Evolutionary conservation across 2,113 vertebrate species (phyloP), one percentile per base, ranked within the genome.

Genomic region (Macquaria australasica): DNA sequence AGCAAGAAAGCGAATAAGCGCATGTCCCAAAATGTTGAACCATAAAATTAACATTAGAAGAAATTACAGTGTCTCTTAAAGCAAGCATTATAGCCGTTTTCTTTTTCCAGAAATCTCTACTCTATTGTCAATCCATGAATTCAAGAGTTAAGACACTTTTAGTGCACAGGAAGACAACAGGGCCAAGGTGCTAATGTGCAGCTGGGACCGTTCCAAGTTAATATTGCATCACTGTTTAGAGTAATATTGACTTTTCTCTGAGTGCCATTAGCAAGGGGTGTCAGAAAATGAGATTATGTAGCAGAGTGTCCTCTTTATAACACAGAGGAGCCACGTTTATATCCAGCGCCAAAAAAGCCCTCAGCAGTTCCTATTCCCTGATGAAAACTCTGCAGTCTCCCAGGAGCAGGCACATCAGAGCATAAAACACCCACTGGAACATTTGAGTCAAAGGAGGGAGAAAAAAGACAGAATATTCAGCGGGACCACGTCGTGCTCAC

Each of bases 171-270:
- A 73, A 78, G 76, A 83, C 74, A 77, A 80, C 75, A 66, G 77
- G 79, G 84, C 59, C 53, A 75, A 58, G 83, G 84, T 81, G 84
- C 77, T 83, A 90, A 91, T 86, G 79, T 75, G 43, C 79, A 85
- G 51, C 82, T 64, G 88, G 84, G 80, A 80, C 72, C 0, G 4
- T n/a, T 84, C 70, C 23, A 64, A 83, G 90, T 91, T 90, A 88
- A 93, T 91, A 88, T 72, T 86, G 71, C 83, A 87, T 89, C 87
- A 90, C 86, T 87, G 79, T 87, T 86, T 77, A 74, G 66, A 84
- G 82, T 60, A 91, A 93, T 90, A 92, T 90, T 90, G 90, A 91
- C 83, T 90, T 89, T 90, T 82, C 87, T 81, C 75, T 78, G 72
- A 88, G 74, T 60, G 70, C 85, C 83, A 89, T 93, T 86, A 92